Percentiles rank a stretch among this genome's conserved stretches.
Evolutionary conservation across 2,797 vertebrate genomes (phyloP).

Genomic region (Morus bassanus): DNA sequence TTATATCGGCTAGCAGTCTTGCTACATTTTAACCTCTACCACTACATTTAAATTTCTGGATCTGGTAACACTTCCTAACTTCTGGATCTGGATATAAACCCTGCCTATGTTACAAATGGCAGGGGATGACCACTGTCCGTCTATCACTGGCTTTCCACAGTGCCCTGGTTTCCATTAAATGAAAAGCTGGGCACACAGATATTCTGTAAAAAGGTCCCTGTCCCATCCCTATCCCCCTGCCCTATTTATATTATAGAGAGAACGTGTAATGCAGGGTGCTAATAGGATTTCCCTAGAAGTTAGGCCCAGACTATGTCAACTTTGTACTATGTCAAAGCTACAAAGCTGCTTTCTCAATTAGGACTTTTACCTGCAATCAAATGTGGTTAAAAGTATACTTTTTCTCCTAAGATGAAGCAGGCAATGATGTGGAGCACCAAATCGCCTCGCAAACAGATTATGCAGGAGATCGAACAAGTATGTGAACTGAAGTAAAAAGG

Average conservation of each 20-base stretch:
- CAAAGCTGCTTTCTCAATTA: background rate
- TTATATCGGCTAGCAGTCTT: background rate
- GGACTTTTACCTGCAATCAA: background rate
- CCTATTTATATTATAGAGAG: background rate
- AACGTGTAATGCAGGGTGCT: background rate
- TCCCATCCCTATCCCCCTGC: background rate
- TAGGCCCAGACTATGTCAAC: background rate
- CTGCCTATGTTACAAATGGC: background rate
- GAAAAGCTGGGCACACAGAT: background rate
- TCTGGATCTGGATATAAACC: background rate
- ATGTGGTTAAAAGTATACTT: background rate
- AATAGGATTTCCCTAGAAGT: background rate
- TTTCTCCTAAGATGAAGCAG: background rate
- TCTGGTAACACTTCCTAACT: background rate
- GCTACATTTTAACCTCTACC: background rate
- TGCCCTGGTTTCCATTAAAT: background rate
- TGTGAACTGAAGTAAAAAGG: background rate
- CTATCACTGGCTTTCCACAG: background rate
- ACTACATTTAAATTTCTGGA: background rate
- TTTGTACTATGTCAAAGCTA: background rate
- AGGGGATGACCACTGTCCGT: background rate
- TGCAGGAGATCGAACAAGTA: background rate
- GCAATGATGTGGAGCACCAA: background rate
- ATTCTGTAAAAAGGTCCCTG: background rate
- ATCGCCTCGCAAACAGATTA: background rate